phyloP scores from a whole-genome alignment of 2,888 invertebrate species.

The Mycalesis mineus region DNA sequence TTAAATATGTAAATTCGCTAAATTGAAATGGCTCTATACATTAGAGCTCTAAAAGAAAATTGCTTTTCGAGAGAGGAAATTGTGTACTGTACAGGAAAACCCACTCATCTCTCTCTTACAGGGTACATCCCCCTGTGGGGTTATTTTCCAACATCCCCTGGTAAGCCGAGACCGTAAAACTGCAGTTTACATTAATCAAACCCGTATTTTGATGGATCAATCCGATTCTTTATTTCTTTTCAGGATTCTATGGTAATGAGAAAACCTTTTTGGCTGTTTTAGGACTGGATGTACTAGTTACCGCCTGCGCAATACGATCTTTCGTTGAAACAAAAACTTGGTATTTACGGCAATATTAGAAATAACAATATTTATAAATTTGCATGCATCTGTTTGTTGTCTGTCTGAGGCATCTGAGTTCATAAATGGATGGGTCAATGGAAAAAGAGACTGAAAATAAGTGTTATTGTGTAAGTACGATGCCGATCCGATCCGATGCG shows the following conservation, averaged over 20 bases:
- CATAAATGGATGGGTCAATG: no score
- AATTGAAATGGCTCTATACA: not conserved
- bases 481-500: no score
- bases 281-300: not conserved
- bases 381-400: no score
- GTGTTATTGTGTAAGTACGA: no score
- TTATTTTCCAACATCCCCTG: constrained; percentile 25
- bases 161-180: constrained; percentile 28
- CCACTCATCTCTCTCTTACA: constrained; percentile 24
- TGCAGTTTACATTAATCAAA: constrained; percentile 38
- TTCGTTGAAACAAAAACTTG: no score
- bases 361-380: no score
- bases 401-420: no score
- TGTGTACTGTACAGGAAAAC: constrained; percentile 20
- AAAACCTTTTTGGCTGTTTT: not conserved
- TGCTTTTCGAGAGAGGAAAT: constrained; percentile 13
- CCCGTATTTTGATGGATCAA: constrained; percentile 35
- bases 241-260: constrained; percentile 22
- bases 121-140: constrained; percentile 18
- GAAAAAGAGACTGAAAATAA: no score
- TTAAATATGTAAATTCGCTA: not conserved
- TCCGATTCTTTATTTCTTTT: constrained; percentile 33
- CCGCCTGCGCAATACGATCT: not conserved
- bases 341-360: no score
- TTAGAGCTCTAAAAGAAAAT: not conserved